phyloP scores from a whole-genome alignment of 1,140 invertebrate species.

The Euborellia annulipes region DNA sequence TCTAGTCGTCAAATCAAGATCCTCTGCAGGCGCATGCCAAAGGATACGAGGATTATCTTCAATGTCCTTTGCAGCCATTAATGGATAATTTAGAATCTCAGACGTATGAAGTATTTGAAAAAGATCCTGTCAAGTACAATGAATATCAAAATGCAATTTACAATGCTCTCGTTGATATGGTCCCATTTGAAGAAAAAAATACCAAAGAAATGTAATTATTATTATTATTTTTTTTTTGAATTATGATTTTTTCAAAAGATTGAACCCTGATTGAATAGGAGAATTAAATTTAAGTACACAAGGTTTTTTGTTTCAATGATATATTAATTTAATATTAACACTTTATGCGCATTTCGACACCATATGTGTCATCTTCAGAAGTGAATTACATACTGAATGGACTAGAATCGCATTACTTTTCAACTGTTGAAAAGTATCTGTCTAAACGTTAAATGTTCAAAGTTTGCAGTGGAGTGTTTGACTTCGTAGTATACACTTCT shows the following conservation, averaged over 20 bases:
- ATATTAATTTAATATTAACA: not conserved
- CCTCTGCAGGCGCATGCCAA: conserved; percentile 37
- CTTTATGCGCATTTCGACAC: not conserved
- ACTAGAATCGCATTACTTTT: too few species aligned
- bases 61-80: conserved; percentile 80
- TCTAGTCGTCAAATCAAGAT: conserved; percentile 30
- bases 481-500: too few species aligned
- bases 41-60: conserved; percentile 87
- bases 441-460: too few species aligned
- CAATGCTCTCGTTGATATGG: conserved; percentile 45
- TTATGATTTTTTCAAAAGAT: conserved; percentile 19
- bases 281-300: too few species aligned
- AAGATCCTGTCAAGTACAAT: conserved; percentile 92
- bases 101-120: conserved; percentile 97
- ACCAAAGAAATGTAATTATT: conserved; percentile 27
- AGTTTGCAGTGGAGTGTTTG: too few species aligned
- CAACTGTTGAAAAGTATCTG: too few species aligned
- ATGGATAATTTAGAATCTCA: conserved; percentile 90
- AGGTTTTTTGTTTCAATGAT: not conserved
- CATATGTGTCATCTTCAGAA: too few species aligned
- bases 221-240: conserved; percentile 4
- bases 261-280: too few species aligned
- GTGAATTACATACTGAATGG: too few species aligned
- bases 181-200: conserved; percentile 32
- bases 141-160: conserved; percentile 77